A percentile compares a stretch with the other conserved stretches of the same genome.
These are phyloP conservation scores for Lethrus apterus DNA, from an alignment of 1,140 invertebrate species.

Conservation along the genomic window DNA sequence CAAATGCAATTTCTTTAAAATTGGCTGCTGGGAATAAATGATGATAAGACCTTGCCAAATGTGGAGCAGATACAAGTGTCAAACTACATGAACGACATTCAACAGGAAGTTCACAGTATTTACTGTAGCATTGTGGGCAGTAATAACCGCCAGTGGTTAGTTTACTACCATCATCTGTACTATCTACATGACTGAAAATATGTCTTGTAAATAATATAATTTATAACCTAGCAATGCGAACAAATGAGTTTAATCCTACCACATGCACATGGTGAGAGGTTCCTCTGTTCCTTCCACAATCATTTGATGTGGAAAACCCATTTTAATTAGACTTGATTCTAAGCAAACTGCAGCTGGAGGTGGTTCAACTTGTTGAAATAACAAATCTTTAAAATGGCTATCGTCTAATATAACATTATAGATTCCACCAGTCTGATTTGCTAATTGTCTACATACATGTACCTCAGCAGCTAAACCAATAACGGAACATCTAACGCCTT, in stretches of 20 bases:
- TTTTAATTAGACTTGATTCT: slow-evolving; percentile 80
- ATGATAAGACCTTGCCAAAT: slow-evolving; percentile 94
- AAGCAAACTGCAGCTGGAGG: slow-evolving; percentile 73
- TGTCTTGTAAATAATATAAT: slow-evolving; percentile 8
- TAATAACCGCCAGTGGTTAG: slow-evolving; percentile 75
- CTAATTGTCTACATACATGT: slow-evolving; percentile 76
- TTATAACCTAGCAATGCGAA: slow-evolving; percentile 1
- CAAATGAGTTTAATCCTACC: slow-evolving; percentile 49
- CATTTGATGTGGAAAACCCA: slow-evolving; percentile 82
- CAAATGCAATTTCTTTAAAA: slow-evolving; percentile 64
- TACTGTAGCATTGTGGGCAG: slow-evolving; percentile 93
- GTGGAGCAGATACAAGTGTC: slow-evolving; percentile 94
- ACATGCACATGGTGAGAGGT: slow-evolving; percentile 76
- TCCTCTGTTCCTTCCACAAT: slow-evolving; percentile 54
- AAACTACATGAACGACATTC: slow-evolving; percentile 93
- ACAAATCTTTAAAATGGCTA: slow-evolving; percentile 75
- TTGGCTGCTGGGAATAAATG: slow-evolving; percentile 88
- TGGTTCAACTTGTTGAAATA: slow-evolving; percentile 75
- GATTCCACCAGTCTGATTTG: slow-evolving; percentile 73
- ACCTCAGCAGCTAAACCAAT: slow-evolving; percentile 95
- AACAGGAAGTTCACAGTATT: slow-evolving; percentile 96
- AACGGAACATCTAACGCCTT: slow-evolving; percentile 82
- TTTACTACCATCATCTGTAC: slow-evolving; percentile 55
- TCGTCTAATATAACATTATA: slow-evolving; percentile 90
- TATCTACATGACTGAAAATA: slow-evolving; percentile 70